Evolutionary conservation across 2,113 vertebrate genomes (phyloP).

Genomic region (Sialia sialis): DNA sequence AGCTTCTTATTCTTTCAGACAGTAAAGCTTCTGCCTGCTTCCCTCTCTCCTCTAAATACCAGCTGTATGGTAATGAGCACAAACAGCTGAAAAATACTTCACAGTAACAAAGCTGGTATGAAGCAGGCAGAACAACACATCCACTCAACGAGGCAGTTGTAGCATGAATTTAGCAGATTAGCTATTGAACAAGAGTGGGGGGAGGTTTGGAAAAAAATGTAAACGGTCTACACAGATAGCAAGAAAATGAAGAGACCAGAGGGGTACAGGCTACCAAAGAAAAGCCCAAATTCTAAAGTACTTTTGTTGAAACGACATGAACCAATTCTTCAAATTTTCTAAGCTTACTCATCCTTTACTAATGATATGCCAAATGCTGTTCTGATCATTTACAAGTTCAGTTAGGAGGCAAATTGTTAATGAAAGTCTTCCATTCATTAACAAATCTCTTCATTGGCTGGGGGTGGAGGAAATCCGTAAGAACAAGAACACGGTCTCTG

Average conservation of each 20-base stretch:
- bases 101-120: conserved; percentile 84
- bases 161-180: conserved; percentile 90
- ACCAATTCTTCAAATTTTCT: conserved; percentile 57
- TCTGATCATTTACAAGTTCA: conserved; percentile 59
- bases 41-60: conserved; percentile 85
- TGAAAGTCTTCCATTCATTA: conserved; percentile 65
- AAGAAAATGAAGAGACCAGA: conserved; percentile 47
- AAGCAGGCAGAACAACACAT: conserved; percentile 82
- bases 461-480: conserved; percentile 15
- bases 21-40: conserved; percentile 80
- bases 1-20: conserved; percentile 80
- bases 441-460: not conserved
- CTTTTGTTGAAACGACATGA: conserved; percentile 55
- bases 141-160: conserved; percentile 83
- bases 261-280: conserved; percentile 39
- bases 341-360: conserved; percentile 43
- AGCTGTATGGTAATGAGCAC: conserved; percentile 99
- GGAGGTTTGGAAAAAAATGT: conserved; percentile 29
- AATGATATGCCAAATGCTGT: conserved; percentile 46
- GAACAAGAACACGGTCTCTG: conserved; percentile 6
- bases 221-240: conserved; percentile 46
- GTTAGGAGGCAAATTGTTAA: conserved; percentile 47
- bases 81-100: conserved; percentile 86
- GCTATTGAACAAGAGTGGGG: conserved; percentile 75
- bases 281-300: conserved; percentile 59